These are phyloP conservation scores for Caenorhabditis remanei DNA, from an alignment of 1,140 invertebrate species.

Conservation along the genomic window DNA sequence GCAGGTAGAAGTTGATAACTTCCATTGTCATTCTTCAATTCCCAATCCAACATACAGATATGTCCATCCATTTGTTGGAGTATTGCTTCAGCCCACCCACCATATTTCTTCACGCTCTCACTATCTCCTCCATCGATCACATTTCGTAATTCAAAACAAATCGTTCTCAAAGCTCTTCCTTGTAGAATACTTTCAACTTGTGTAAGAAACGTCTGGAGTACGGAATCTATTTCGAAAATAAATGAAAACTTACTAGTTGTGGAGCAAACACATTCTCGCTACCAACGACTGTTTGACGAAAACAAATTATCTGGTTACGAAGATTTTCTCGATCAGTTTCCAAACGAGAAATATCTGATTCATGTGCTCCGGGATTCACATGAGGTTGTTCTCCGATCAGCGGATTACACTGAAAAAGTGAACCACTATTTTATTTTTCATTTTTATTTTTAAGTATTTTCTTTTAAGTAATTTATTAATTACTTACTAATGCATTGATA, in stretches of 20 bases:
- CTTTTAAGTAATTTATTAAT: not conserved
- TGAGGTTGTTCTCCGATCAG: not conserved
- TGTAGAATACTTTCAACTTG: not conserved
- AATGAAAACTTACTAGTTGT: not conserved
- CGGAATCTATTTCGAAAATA: too few relatives aligned
- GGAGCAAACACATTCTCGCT: not conserved
- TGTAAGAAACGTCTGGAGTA: not conserved
- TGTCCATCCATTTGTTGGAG: not conserved
- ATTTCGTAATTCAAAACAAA: not conserved
- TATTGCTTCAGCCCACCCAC: not conserved
- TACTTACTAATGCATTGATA: not conserved
- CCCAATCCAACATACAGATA: not conserved
- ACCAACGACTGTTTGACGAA: not conserved
- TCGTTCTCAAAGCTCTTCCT: not conserved
- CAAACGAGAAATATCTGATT: not conserved
- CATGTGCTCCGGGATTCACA: constrained; percentile 1
- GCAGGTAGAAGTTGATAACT: not conserved
- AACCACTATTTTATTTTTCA: too few relatives aligned
- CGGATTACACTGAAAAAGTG: not conserved
- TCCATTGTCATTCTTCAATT: not conserved
- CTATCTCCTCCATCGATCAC: not conserved
- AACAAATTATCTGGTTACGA: not conserved
- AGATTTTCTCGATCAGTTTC: not conserved
- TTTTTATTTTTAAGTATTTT: not conserved
- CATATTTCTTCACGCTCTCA: not conserved